These are phyloP conservation scores for Platichthys stellatus DNA, from an alignment of 2,113 vertebrate genomes.

Conservation along the genomic window DNA sequence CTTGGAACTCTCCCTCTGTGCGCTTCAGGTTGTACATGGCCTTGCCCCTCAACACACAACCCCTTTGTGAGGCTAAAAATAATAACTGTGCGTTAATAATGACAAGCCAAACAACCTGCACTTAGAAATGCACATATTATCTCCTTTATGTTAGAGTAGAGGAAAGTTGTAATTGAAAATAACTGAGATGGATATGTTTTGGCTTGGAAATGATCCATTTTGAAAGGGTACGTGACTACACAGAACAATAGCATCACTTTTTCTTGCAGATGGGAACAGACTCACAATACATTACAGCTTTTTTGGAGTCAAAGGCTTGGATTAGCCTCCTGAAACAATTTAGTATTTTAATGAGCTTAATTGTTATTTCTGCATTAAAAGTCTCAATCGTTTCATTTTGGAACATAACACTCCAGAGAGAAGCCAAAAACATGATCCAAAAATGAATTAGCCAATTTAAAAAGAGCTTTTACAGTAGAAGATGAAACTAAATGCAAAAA, in stretches of 20 bases:
- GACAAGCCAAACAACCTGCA: neutral
- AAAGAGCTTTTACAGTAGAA: neutral
- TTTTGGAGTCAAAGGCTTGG: neutral
- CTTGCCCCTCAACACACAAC: slow-evolving; percentile 41
- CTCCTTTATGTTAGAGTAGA: neutral
- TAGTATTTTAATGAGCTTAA: neutral
- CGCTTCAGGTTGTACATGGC: slow-evolving; percentile 53
- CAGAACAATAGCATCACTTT: neutral
- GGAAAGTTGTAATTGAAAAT: neutral
- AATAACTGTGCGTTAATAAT: slow-evolving; percentile 13
- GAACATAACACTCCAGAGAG: neutral
- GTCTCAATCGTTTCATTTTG: neutral
- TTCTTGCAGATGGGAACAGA: neutral
- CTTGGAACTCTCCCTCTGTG: slow-evolving; percentile 7
- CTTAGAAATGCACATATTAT: neutral
- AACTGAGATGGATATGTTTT: neutral
- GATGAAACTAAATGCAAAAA: neutral
- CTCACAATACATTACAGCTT: neutral
- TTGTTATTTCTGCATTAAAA: neutral
- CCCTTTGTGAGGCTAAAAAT: slow-evolving; percentile 42
- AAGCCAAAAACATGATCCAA: slow-evolving; percentile 2
- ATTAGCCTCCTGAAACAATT: neutral
- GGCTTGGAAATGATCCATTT: neutral
- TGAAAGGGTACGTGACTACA: neutral
- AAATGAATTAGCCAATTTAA: neutral